These are phyloP conservation scores for Pristionchus arcanus DNA, from an alignment of 2,888 invertebrate species.

Conservation along the genomic window DNA sequence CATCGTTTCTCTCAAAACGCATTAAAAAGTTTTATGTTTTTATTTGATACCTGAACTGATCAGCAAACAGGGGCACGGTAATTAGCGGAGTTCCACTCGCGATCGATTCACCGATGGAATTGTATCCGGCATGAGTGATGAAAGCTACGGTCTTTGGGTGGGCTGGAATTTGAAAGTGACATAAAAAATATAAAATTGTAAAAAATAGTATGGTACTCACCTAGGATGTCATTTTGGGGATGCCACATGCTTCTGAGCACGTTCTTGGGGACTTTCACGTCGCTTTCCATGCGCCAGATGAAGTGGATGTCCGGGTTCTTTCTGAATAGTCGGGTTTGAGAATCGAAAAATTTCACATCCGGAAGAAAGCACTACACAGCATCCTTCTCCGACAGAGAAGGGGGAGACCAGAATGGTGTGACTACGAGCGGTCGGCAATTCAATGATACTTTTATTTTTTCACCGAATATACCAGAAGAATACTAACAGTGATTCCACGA, in stretches of 20 bases:
- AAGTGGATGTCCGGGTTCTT: conserved; percentile 42
- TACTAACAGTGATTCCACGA: background rate
- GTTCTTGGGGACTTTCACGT: conserved; percentile 25
- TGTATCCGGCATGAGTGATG: conserved; percentile 50
- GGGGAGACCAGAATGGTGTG: too few species aligned
- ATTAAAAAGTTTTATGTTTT: too few species aligned
- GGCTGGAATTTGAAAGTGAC: background rate
- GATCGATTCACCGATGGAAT: conserved; percentile 42
- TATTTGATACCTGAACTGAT: background rate
- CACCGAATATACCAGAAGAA: background rate
- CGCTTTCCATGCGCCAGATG: conserved; percentile 48
- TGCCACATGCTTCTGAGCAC: conserved; percentile 40
- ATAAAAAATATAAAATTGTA: background rate
- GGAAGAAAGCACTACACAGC: too few species aligned
- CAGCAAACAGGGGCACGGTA: conserved; percentile 34
- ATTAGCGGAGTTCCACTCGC: conserved; percentile 24
- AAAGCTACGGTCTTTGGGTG: conserved; percentile 11
- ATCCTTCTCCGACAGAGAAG: too few species aligned
- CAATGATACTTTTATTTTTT: too few species aligned
- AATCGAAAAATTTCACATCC: too few species aligned
- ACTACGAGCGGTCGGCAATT: too few species aligned
- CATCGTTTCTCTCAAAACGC: background rate
- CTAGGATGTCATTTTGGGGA: conserved; percentile 41
- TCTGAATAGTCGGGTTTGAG: too few species aligned
- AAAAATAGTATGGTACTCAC: background rate